Percentiles rank a stretch among this genome's conserved stretches.
Conservation (phyloP, 1,140 invertebrate genomes). For the Pseudobourletiella spinata region DNA sequence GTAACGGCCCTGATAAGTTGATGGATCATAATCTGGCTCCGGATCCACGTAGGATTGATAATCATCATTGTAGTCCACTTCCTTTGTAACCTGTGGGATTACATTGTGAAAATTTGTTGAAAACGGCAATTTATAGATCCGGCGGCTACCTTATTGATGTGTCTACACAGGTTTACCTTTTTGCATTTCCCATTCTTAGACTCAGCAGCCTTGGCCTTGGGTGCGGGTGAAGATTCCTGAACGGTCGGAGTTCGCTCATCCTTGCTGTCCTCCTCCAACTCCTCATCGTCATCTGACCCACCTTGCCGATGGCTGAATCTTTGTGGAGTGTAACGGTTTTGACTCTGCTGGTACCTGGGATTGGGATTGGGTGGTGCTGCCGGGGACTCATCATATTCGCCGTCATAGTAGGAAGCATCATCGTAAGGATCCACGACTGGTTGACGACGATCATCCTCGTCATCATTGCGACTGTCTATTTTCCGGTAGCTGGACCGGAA, state of each 20-base stretch:
- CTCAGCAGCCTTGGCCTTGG: constrained; percentile 11
- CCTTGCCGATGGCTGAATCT: background rate
- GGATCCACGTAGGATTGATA: constrained; percentile 21
- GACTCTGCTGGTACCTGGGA: background rate
- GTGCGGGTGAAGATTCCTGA: constrained; percentile 21
- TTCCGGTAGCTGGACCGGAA: constrained; percentile 32
- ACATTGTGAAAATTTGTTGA: too few relatives aligned
- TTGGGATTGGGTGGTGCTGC: constrained; percentile 8
- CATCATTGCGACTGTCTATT: constrained; percentile 9
- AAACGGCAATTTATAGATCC: too few relatives aligned
- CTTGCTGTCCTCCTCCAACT: background rate
- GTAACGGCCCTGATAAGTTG: constrained; percentile 25
- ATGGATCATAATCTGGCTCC: constrained; percentile 29
- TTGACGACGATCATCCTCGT: background rate
- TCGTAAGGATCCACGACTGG: constrained; percentile 12
- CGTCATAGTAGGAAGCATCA: constrained; percentile 10
- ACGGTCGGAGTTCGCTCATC: background rate
- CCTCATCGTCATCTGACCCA: too few relatives aligned
- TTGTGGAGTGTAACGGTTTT: background rate
- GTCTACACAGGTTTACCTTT: constrained; percentile 23
- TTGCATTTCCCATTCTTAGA: constrained; percentile 21
- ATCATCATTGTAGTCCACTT: constrained; percentile 28
- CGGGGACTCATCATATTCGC: constrained; percentile 16
- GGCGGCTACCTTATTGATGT: too few relatives aligned
- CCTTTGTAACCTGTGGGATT: constrained; percentile 32